Evolutionary conservation across 2,888 invertebrate species (phyloP).

Genomic region (Leptopilina syphax): DNA sequence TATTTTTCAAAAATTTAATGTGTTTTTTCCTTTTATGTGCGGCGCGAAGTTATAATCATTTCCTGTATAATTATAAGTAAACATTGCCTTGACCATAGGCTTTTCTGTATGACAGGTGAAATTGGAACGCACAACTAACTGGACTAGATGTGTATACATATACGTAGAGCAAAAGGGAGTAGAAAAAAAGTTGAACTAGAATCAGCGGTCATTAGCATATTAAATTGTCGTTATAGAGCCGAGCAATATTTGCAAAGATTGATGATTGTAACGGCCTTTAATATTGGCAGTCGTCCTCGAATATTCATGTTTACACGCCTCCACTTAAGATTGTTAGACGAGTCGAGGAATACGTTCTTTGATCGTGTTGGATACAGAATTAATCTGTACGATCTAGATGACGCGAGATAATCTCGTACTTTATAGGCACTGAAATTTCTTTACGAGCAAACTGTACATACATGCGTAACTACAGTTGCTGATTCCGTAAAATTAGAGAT

Average conservation of each 20-base stretch:
- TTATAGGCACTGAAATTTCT: conserved; percentile 39
- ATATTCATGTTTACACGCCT: conserved; percentile 38
- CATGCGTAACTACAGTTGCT: conserved; percentile 31
- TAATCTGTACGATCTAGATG: conserved; percentile 42
- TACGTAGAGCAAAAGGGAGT: background rate
- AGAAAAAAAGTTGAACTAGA: conserved; percentile 25
- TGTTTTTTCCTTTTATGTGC: background rate
- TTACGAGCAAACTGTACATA: conserved; percentile 30
- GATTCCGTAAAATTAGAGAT: conserved; percentile 7
- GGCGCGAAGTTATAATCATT: background rate
- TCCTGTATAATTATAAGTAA: conserved; percentile 7
- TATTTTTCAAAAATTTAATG: background rate
- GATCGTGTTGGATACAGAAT: conserved; percentile 36
- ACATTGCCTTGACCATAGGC: conserved; percentile 30
- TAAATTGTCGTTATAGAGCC: conserved; percentile 29
- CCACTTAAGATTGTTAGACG: conserved; percentile 30
- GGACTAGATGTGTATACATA: background rate
- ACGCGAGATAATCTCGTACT: conserved; percentile 45
- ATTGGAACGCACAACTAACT: conserved; percentile 31
- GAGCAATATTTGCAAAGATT: conserved; percentile 22
- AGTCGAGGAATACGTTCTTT: conserved; percentile 7
- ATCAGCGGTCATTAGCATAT: conserved; percentile 44
- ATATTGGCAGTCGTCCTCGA: conserved; percentile 22
- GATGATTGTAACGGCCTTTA: conserved; percentile 24
- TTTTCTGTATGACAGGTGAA: conserved; percentile 10